Evolutionary conservation across 2,113 vertebrate genomes (phyloP).

Genomic region (Xenopus borealis): DNA sequence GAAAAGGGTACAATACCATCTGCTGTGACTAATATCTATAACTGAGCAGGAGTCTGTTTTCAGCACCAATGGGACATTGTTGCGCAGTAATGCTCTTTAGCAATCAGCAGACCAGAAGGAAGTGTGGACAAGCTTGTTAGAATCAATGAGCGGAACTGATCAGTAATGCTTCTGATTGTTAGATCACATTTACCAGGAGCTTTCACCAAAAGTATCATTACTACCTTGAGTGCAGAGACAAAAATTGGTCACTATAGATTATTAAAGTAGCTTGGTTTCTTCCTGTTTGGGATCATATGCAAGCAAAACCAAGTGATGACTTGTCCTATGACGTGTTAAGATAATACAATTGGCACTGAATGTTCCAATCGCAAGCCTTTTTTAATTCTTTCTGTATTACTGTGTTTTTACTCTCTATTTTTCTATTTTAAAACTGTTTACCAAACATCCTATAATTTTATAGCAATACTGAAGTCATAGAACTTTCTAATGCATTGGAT

Average conservation of each 20-base stretch:
- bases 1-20: background rate
- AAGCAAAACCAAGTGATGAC: background rate
- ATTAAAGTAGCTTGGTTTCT: background rate
- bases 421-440: no score
- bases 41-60: background rate
- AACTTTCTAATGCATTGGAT: no score
- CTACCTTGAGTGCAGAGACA: conserved; percentile 20
- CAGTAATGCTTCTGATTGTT: conserved; percentile 39
- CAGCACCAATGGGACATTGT: background rate
- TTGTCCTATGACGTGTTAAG: no score
- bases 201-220: conserved; percentile 24
- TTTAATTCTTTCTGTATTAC: no score
- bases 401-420: no score
- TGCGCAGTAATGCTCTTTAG: background rate
- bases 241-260: conserved; percentile 19
- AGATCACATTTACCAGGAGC: conserved; percentile 10
- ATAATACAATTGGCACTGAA: no score
- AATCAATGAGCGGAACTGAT: conserved; percentile 37
- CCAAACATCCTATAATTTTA: no score
- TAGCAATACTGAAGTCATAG: no score
- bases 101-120: conserved; percentile 27
- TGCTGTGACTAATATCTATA: background rate
- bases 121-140: conserved; percentile 38
- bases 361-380: no score
- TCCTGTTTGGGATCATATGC: conserved; percentile 21